Percentiles rank a stretch among this genome's conserved stretches.
Conservation (phyloP, 2,888 invertebrate species). For the Adelognathus sp. region DNA sequence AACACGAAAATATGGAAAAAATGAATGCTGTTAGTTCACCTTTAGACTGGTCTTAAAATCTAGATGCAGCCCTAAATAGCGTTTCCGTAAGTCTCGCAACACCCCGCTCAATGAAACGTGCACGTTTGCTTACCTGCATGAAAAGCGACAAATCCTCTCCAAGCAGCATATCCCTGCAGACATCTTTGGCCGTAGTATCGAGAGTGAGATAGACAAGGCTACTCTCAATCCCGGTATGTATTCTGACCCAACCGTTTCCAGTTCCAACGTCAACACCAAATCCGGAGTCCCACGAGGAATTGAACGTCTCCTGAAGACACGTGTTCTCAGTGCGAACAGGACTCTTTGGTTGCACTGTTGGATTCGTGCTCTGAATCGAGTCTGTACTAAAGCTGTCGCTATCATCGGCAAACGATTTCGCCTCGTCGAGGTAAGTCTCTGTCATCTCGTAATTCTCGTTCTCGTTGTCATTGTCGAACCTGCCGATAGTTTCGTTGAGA, state of each 20-base stretch:
- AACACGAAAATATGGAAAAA: background rate
- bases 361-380: slow-evolving; percentile 70
- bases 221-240: slow-evolving; percentile 84
- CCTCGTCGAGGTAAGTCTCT: slow-evolving; percentile 44
- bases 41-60: too few relatives aligned
- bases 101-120: background rate
- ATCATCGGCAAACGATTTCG: slow-evolving; percentile 46
- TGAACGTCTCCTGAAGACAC: slow-evolving; percentile 70
- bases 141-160: slow-evolving; percentile 77
- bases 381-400: slow-evolving; percentile 72
- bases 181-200: slow-evolving; percentile 83
- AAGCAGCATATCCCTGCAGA: slow-evolving; percentile 82
- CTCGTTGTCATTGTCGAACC: slow-evolving; percentile 71
- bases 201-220: slow-evolving; percentile 84
- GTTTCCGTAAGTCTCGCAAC: background rate
- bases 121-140: slow-evolving; percentile 73
- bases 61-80: background rate
- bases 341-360: slow-evolving; percentile 56
- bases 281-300: slow-evolving; percentile 79
- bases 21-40: too few relatives aligned
- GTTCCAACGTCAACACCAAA: slow-evolving; percentile 83
- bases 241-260: slow-evolving; percentile 85
- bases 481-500: slow-evolving; percentile 76
- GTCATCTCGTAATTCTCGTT: slow-evolving; percentile 47
- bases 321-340: slow-evolving; percentile 52